Percentiles rank a stretch among this genome's conserved stretches.
Conservation (phyloP, 2,888 invertebrate species). For the Pecten maximus region DNA sequence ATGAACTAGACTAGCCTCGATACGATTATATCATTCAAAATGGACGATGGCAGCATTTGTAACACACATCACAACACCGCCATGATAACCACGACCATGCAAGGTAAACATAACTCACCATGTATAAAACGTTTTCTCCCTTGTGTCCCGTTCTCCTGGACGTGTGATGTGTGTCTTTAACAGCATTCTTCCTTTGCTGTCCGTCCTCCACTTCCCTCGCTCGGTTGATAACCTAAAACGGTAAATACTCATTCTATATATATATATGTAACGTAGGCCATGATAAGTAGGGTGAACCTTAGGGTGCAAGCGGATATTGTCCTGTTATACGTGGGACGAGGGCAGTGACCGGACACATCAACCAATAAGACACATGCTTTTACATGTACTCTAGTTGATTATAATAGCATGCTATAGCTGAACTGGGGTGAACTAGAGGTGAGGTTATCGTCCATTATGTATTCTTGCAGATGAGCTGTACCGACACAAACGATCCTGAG, state of each 20-base stretch:
- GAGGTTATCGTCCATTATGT: constrained; percentile 18
- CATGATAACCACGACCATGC: background rate
- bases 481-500: constrained; percentile 64
- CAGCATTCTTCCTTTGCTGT: background rate
- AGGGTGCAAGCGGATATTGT: background rate
- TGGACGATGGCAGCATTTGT: background rate
- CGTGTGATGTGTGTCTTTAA: background rate
- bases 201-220: background rate
- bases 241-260: constrained; percentile 2
- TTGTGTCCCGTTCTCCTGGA: background rate
- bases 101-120: background rate
- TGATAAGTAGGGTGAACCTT: background rate
- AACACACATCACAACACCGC: background rate
- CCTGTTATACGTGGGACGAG: background rate
- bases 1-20: background rate
- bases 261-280: background rate
- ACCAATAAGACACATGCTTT: background rate
- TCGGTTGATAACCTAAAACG: constrained; percentile 1
- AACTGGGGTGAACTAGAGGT: background rate
- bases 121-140: background rate
- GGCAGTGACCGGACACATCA: background rate
- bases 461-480: constrained; percentile 8
- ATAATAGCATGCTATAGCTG: constrained; percentile 25
- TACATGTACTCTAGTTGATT: background rate
- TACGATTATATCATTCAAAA: background rate